Evolutionary conservation across 2,113 vertebrate species (phyloP), one percentile per base, ranked within the genome.

Genomic region (Cyphomyrus plagiostoma): DNA sequence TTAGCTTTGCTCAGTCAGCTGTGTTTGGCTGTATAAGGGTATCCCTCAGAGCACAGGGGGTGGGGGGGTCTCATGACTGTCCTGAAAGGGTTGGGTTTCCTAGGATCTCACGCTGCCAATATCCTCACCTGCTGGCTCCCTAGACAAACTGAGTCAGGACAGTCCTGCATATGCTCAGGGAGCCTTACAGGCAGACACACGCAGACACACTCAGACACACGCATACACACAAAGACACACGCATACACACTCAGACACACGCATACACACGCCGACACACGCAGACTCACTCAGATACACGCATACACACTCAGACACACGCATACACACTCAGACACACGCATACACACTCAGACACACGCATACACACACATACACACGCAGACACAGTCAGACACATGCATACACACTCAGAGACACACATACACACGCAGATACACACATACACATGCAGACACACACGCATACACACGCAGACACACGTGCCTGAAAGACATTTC

Each of bases 1-100:
- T 88, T 86, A 39, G 5, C n/a, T 62, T 74, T 94, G 94, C 94
- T 94, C 94, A 91, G 94, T 95, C 94, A 95, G 94, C 94, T 94
- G 94, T 86, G 87, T 52, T 86, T 53, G 85, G 49, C 85, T 53
- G n/a, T 48, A 86, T 86, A 17, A 86, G n/a, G 49, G 85, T 53
- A 53, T 35, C 23, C 49, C 49, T 86, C 11, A 9, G 48, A 35
- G 48, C 48, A 35, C 15, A 1, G 23, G 82, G 70, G 70, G 26
- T 26, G 66, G 70, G 30, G 74, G 30, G 74, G 74, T 11, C n/a
- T 45, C 15, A 19, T 45, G 82, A 46, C 19, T 9, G 17, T 48
- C 21, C 45, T 5, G 15, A 48, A 23, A 46, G 39, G 42, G 42
- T 84, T 84, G n/a, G 62, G 62, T 66, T 26, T 26, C 80, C 80